Evolutionary conservation across 2,888 invertebrate genomes (phyloP), one percentile per base, ranked within the genome.

Genomic region (Tuberolachnus salignus): DNA sequence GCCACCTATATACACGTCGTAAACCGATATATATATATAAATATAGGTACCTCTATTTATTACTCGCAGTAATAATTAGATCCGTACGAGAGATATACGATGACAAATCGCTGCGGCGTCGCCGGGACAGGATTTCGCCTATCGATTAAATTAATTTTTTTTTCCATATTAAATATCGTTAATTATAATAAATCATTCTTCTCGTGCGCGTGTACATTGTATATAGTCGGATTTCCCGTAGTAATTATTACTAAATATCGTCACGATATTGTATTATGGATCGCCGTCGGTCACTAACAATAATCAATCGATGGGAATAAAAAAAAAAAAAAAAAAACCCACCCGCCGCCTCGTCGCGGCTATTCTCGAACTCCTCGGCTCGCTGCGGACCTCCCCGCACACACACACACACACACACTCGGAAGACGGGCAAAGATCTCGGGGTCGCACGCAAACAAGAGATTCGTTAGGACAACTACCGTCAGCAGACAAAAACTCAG

Each of bases 381-480:
- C 34, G 34, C 3, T 34, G 34, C 34, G n/a, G n/a, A n/a, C n/a
- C n/a, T n/a, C n/a, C n/a, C n/a, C n/a, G n/a, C n/a, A n/a, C n/a
- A n/a, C n/a, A n/a, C n/a, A n/a, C n/a, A n/a, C n/a, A n/a, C n/a
- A n/a, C n/a, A n/a, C n/a, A n/a, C n/a, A n/a, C n/a, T n/a, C n/a
- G n/a, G n/a, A n/a, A n/a, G n/a, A n/a, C n/a, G 3, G 34, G 34
- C 34, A 34, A 42, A 73, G 61, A 73, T 51, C 14, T 42, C 42
- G 74, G 26, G 74, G 64, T 63, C 51, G 64, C n/a, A 44, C 26
- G 74, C 46, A 75, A 75, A 75, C 74, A 75, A 75, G 66, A 66
- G 74, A 75, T 75, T 66, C 74, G 74, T 75, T 66, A 75, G 66
- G 55, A 34, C 55, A 57, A 71, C 34, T 34, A 34, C 11, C 26